phyloP scores from a whole-genome alignment of 2,113 vertebrate genomes.

The Ameiurus melas region DNA sequence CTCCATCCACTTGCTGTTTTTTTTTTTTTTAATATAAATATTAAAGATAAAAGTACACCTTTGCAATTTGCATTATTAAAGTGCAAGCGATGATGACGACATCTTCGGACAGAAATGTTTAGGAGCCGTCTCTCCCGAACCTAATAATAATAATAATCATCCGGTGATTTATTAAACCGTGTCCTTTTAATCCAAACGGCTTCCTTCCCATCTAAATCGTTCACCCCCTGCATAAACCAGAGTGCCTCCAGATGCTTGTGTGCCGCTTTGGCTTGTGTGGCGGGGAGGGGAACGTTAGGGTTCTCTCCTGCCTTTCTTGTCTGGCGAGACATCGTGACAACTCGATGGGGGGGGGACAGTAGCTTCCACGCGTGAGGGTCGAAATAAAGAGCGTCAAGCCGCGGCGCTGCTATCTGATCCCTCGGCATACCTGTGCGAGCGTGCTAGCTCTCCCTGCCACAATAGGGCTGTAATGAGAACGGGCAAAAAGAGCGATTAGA shows the following conservation, averaged over 20 bases:
- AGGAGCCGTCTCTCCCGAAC: neutral
- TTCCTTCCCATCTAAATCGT: neutral
- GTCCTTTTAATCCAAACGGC: neutral
- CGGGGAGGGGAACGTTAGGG: neutral
- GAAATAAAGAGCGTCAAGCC: conserved; percentile 6
- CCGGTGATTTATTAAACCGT: neutral
- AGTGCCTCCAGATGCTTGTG: neutral
- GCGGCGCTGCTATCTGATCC: conserved; percentile 46
- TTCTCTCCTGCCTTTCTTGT: conserved; percentile 40
- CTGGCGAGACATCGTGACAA: conserved; percentile 54
- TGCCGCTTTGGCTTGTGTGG: neutral
- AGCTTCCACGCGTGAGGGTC: neutral
- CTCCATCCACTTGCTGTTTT: neutral
- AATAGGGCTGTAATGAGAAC: conserved; percentile 23
- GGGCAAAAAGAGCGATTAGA: conserved; percentile 22
- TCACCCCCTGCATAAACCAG: neutral
- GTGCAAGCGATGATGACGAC: neutral
- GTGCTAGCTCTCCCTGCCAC: conserved; percentile 5
- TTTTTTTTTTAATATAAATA: neutral
- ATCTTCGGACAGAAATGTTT: neutral
- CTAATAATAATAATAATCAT: neutral
- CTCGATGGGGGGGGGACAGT: neutral
- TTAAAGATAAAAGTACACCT: neutral
- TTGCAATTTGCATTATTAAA: neutral
- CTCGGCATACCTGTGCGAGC: conserved; percentile 20